These are phyloP conservation scores for Pediacus dermestoides DNA, from an alignment of 2,888 invertebrate genomes.

Conservation along the genomic window DNA sequence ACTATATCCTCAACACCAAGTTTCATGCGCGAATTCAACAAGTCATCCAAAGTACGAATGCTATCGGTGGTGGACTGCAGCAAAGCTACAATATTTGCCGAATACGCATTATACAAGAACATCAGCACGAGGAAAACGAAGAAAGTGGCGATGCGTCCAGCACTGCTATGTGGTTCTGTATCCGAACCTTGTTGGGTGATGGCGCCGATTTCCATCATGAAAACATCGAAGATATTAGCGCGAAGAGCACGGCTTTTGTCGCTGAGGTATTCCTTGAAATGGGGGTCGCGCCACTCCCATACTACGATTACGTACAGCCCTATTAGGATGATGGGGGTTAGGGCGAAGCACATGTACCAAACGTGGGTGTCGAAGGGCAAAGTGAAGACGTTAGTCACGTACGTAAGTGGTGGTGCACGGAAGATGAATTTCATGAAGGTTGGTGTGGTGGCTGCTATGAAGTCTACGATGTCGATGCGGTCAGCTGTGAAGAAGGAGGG, in stretches of 20 bases:
- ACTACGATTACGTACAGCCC: slow-evolving; percentile 21
- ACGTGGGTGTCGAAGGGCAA: slow-evolving; percentile 60
- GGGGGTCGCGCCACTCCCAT: slow-evolving; percentile 29
- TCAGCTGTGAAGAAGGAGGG: slow-evolving; percentile 42
- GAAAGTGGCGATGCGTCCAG: slow-evolving; percentile 46
- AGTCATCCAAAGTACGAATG: slow-evolving; percentile 53
- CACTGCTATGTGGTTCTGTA: slow-evolving; percentile 43
- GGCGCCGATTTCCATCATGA: slow-evolving; percentile 46
- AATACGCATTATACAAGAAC: slow-evolving; percentile 61
- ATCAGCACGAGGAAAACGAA: slow-evolving; percentile 44
- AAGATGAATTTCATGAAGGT: slow-evolving; percentile 58
- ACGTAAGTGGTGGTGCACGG: slow-evolving; percentile 61
- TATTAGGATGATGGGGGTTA: slow-evolving; percentile 39
- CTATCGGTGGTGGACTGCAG: slow-evolving; percentile 59
- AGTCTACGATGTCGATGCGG: slow-evolving; percentile 49
- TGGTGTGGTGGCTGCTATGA: slow-evolving; percentile 54
- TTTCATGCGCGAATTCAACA: slow-evolving; percentile 56
- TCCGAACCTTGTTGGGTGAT: slow-evolving; percentile 50
- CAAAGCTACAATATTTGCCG: slow-evolving; percentile 63
- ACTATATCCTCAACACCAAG: slow-evolving; percentile 59
- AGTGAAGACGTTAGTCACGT: slow-evolving; percentile 61
- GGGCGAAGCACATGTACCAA: slow-evolving; percentile 56
- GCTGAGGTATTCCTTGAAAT: no score
- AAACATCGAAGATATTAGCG: slow-evolving; percentile 23
- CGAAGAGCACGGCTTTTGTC: slow-evolving; percentile 6